Percentiles rank a stretch among this genome's conserved stretches.
Evolutionary conservation across 2,797 vertebrate species (phyloP).

Genomic region (Hippocampus kuda): DNA sequence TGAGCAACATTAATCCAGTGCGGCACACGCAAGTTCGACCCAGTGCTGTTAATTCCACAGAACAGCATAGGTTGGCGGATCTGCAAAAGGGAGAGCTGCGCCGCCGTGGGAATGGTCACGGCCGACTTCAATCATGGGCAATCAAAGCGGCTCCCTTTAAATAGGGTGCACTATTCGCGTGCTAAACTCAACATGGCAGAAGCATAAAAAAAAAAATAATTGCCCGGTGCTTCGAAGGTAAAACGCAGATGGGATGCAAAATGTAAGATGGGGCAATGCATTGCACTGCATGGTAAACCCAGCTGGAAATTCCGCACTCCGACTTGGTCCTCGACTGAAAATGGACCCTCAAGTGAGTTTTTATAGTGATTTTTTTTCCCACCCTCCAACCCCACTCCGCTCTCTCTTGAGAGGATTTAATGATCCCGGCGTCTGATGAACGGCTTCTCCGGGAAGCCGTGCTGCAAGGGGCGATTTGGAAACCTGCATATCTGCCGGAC

Average conservation of each 20-base stretch:
- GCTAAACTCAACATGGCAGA: too few relatives aligned
- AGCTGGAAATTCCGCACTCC: slow-evolving; percentile 29
- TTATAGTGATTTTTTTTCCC: neutral
- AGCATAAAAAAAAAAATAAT: too few relatives aligned
- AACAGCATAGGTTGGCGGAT: too few relatives aligned
- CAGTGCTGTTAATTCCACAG: too few relatives aligned
- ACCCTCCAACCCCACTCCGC: slow-evolving; percentile 21
- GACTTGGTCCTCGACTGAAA: slow-evolving; percentile 41
- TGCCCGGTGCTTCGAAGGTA: neutral
- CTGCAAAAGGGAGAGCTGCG: too few relatives aligned
- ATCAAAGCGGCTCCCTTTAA: too few relatives aligned
- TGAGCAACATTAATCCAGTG: too few relatives aligned
- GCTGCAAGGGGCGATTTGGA: slow-evolving; percentile 34
- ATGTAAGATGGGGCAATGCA: neutral
- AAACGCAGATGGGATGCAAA: neutral
- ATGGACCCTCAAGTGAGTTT: slow-evolving; percentile 44
- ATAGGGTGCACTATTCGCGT: too few relatives aligned
- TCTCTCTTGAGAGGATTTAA: slow-evolving; percentile 41
- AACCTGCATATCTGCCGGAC: slow-evolving; percentile 30
- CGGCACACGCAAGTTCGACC: too few relatives aligned
- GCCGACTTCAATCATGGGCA: too few relatives aligned
- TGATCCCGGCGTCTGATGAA: slow-evolving; percentile 44
- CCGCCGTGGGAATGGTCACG: too few relatives aligned
- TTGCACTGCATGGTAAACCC: neutral
- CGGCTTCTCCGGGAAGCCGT: slow-evolving; percentile 7